Evolutionary conservation across 2,797 vertebrate species (phyloP).

Genomic region (Coccyzus lansbergi): DNA sequence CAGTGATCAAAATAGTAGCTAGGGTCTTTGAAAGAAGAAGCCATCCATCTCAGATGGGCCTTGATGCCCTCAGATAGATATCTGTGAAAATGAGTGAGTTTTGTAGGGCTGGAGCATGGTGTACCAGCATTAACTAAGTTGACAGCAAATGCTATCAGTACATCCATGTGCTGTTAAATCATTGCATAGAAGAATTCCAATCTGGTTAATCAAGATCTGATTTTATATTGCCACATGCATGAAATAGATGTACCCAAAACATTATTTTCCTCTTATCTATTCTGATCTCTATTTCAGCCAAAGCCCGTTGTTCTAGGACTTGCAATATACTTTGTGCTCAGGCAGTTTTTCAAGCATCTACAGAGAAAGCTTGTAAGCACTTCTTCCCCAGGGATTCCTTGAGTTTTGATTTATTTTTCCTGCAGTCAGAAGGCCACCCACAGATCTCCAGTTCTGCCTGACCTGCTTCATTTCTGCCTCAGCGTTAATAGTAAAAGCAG

Average conservation of each 20-base stretch:
- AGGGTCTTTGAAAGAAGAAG: slow-evolving; percentile 28
- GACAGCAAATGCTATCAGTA: slow-evolving; percentile 10
- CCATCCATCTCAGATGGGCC: slow-evolving; percentile 20
- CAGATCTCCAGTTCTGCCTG: slow-evolving; percentile 23
- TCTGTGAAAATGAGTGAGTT: slow-evolving; percentile 20
- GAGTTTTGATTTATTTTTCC: slow-evolving; percentile 53
- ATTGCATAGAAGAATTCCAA: slow-evolving; percentile 46
- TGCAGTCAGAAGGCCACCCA: slow-evolving; percentile 34
- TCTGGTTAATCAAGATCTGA: slow-evolving; percentile 14
- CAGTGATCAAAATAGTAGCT: slow-evolving; percentile 38
- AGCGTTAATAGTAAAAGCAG: not conserved
- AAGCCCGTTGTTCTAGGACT: not conserved
- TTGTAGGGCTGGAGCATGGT: not conserved
- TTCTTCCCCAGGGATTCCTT: slow-evolving; percentile 39
- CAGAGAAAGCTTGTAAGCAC: not conserved
- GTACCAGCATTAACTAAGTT: not conserved
- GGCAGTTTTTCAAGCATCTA: not conserved
- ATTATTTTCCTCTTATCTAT: not conserved
- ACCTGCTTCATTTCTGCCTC: slow-evolving; percentile 4
- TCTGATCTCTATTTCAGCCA: not conserved
- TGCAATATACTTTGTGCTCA: not conserved
- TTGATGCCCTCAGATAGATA: slow-evolving; percentile 17
- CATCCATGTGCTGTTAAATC: slow-evolving; percentile 32
- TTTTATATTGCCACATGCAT: slow-evolving; percentile 22
- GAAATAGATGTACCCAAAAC: not conserved